Conservation (phyloP, 2,113 vertebrate genomes). For the Peucedramus taeniatus region DNA sequence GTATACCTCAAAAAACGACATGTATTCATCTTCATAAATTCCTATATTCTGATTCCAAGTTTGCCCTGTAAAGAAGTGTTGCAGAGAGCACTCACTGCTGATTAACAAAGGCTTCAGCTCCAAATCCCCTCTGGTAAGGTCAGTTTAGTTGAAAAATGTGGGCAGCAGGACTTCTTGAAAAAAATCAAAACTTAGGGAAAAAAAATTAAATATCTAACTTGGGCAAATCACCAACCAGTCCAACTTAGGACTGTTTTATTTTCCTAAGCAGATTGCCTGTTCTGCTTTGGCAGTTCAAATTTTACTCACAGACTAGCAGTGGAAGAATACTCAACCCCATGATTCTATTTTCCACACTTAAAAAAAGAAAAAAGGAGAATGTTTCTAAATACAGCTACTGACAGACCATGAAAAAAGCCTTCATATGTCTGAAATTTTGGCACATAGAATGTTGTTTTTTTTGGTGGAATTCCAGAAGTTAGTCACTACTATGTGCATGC, state of each 20-base stretch:
- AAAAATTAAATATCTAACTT: neutral
- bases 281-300: neutral
- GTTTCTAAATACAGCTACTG: constrained; percentile 72
- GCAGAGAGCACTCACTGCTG: neutral
- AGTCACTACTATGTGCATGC: neutral
- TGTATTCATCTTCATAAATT: accelerated
- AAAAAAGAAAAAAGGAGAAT: constrained; percentile 9
- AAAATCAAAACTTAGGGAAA: neutral
- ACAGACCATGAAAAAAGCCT: constrained; percentile 63
- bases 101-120: neutral
- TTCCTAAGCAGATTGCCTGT: neutral
- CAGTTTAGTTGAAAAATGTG: neutral
- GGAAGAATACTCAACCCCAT: constrained; percentile 41
- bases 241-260: neutral
- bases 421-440: constrained; percentile 49
- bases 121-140: neutral
- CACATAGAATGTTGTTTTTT: neutral
- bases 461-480: constrained; percentile 45
- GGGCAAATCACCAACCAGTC: neutral
- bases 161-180: neutral
- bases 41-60: neutral
- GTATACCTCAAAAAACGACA: neutral
- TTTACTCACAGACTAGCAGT: neutral
- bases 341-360: constrained; percentile 48
- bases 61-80: neutral